phyloP scores from a whole-genome alignment of 2,888 invertebrate genomes.

The Prenolepis imparis region DNA sequence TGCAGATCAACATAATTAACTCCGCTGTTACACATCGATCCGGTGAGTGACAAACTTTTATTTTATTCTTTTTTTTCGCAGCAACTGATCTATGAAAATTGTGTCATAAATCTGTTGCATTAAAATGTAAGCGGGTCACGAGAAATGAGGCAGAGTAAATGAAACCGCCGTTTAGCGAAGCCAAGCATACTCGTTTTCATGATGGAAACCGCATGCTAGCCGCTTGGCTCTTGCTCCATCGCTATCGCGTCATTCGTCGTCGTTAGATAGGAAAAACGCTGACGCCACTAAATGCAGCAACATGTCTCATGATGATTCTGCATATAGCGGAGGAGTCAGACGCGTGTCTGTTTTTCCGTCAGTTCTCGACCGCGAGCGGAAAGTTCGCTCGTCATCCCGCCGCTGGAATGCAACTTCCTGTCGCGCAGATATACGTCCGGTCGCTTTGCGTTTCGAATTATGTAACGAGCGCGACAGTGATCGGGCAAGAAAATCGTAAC shows the following conservation, averaged over 20 bases:
- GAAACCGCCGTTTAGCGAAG: background rate
- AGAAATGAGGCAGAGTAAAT: slow-evolving; percentile 50
- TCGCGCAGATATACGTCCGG: slow-evolving; percentile 23
- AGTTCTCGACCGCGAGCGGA: slow-evolving; percentile 2
- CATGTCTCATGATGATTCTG: slow-evolving; percentile 23
- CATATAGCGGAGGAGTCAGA: slow-evolving; percentile 4
- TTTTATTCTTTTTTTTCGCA: background rate
- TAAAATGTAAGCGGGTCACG: slow-evolving; percentile 48
- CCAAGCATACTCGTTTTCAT: slow-evolving; percentile 39
- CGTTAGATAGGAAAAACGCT: slow-evolving; percentile 51
- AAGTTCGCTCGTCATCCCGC: background rate
- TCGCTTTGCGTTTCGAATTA: slow-evolving; percentile 6
- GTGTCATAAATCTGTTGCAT: background rate
- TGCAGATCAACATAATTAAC: background rate
- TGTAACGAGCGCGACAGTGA: slow-evolving; percentile 32
- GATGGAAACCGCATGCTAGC: slow-evolving; percentile 48
- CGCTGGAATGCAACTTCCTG: slow-evolving; percentile 8
- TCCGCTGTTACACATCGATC: background rate
- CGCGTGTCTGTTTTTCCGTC: slow-evolving; percentile 25
- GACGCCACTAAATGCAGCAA: slow-evolving; percentile 40
- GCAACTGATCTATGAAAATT: background rate
- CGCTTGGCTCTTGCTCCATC: slow-evolving; percentile 17
- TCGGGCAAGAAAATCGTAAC: slow-evolving; percentile 27
- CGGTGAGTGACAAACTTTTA: background rate
- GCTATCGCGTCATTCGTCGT: slow-evolving; percentile 37